phyloP scores from a whole-genome alignment of 2,797 vertebrate species.

The Sebastolobus altivelis region DNA sequence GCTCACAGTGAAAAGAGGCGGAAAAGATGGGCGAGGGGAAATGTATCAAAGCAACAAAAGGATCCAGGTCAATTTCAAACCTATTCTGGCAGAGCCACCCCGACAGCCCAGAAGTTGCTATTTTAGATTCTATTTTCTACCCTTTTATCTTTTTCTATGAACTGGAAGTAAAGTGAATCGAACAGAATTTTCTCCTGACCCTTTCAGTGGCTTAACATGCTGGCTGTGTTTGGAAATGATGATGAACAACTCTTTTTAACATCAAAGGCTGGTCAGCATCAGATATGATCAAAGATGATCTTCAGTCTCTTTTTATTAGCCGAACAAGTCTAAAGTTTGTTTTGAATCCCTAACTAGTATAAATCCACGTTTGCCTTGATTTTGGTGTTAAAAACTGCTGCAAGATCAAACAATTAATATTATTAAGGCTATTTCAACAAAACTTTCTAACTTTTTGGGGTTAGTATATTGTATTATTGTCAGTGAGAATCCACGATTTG shows the following conservation, averaged over 20 bases:
- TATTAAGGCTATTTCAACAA: neutral
- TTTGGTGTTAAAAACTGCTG: neutral
- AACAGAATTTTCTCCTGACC: conserved; percentile 11
- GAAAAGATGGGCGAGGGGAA: neutral
- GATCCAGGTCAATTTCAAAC: conserved; percentile 39
- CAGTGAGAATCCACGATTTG: no score
- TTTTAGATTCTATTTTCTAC: conserved; percentile 22
- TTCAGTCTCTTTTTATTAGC: neutral
- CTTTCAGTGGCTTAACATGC: conserved; percentile 12
- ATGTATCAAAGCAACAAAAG: conserved; percentile 44
- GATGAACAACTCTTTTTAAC: conserved; percentile 1
- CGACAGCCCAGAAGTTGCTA: conserved; percentile 4
- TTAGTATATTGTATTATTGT: neutral
- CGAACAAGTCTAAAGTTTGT: neutral
- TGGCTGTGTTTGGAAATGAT: conserved; percentile 1
- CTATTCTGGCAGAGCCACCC: conserved; percentile 5
- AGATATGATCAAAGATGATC: conserved; percentile 16
- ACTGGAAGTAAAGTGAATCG: conserved; percentile 24
- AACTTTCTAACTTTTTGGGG: neutral
- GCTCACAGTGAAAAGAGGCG: neutral
- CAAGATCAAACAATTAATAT: conserved; percentile 5
- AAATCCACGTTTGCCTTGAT: neutral
- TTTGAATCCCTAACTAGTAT: neutral
- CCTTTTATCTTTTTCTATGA: conserved; percentile 40
- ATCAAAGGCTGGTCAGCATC: conserved; percentile 17